Evolutionary conservation across 2,113 vertebrate species (phyloP).

Genomic region (Candoia aspera): DNA sequence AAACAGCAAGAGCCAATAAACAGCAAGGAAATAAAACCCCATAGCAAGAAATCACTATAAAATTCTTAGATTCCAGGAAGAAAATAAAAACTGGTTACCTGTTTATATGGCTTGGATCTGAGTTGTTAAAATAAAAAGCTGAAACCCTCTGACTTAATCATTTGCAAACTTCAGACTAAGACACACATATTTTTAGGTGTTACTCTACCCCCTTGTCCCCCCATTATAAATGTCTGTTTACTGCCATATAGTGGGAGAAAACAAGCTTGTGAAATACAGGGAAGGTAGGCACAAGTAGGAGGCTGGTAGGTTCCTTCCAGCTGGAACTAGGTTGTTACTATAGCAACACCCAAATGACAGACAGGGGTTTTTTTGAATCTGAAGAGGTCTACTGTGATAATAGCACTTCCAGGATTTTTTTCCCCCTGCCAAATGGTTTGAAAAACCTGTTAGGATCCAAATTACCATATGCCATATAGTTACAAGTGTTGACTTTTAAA

Average conservation of each 20-base stretch:
- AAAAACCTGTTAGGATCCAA: constrained; percentile 63
- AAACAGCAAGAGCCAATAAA: constrained; percentile 34
- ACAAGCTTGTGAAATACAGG: constrained; percentile 48
- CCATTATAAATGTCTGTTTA: constrained; percentile 44
- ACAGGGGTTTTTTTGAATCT: constrained; percentile 77
- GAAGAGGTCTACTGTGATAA: constrained; percentile 70
- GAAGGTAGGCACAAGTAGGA: constrained; percentile 62
- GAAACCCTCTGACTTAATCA: constrained; percentile 7
- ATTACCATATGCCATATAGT: constrained; percentile 50
- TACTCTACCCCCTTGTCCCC: constrained; percentile 13
- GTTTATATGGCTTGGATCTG: neutral
- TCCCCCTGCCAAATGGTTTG: constrained; percentile 64
- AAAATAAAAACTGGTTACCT: constrained; percentile 28
- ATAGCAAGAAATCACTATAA: constrained; percentile 42
- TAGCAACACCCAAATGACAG: constrained; percentile 78
- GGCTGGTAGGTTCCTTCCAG: constrained; percentile 65
- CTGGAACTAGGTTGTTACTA: constrained; percentile 79
- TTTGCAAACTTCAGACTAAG: neutral
- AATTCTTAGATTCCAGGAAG: constrained; percentile 46
- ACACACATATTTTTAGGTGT: constrained; percentile 16
- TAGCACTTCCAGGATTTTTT: constrained; percentile 64
- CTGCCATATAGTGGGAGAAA: constrained; percentile 48
- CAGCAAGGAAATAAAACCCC: constrained; percentile 38
- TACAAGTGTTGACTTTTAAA: neutral
- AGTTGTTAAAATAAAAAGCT: constrained; percentile 18